These are phyloP conservation scores for Escarpia spicata DNA, from an alignment of 2,888 invertebrate genomes.

Conservation along the genomic window DNA sequence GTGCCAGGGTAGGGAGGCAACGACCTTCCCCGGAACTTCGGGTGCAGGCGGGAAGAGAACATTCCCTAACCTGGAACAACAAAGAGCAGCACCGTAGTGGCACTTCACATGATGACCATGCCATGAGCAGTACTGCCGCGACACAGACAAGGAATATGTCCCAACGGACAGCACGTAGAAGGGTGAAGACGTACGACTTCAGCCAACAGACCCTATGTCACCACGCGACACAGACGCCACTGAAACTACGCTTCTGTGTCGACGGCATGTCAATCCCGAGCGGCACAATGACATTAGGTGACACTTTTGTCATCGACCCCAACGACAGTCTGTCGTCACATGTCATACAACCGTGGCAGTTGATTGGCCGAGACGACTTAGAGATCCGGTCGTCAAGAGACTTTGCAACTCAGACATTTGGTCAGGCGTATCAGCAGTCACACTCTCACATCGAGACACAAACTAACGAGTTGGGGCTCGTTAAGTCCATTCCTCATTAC, in stretches of 20 bases:
- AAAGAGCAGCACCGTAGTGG: not conserved
- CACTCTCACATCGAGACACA: conserved; percentile 25
- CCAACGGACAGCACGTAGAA: not conserved
- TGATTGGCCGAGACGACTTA: conserved; percentile 28
- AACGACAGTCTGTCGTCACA: not conserved
- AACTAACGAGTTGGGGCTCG: conserved; percentile 17
- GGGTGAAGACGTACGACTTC: conserved; percentile 13
- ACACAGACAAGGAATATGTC: not conserved
- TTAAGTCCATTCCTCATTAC: not conserved
- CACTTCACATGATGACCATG: not conserved
- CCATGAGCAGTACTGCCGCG: not conserved
- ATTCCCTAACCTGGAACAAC: not conserved
- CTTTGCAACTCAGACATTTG: conserved; percentile 41
- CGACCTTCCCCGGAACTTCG: conserved; percentile 4
- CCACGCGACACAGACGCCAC: conserved; percentile 32
- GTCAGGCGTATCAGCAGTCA: conserved; percentile 29
- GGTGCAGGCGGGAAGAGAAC: not conserved
- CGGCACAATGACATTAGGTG: conserved; percentile 25
- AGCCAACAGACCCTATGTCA: conserved; percentile 25
- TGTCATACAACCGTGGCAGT: conserved; percentile 28
- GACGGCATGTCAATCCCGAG: not conserved
- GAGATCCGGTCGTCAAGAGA: conserved; percentile 31
- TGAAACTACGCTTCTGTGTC: conserved; percentile 5
- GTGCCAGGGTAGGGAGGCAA: not conserved
- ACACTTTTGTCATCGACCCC: conserved; percentile 32